Evolutionary conservation across 2,888 invertebrate genomes (phyloP).

Genomic region (Pristionchus arcanus): DNA sequence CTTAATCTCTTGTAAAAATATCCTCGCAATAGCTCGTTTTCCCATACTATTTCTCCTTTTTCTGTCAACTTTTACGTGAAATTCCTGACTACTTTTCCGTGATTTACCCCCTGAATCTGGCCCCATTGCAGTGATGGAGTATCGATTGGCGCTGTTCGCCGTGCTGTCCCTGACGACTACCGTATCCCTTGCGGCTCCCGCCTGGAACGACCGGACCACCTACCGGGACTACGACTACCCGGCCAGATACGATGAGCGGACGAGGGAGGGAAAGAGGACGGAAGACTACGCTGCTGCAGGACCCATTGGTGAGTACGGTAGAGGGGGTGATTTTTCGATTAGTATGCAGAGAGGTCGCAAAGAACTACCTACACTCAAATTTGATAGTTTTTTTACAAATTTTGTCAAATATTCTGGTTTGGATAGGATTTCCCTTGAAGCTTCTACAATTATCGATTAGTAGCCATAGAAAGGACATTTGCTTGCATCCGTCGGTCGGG

Average conservation of each 20-base stretch:
- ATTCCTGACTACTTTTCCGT: not conserved
- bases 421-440: no score
- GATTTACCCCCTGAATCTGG: no score
- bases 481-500: not conserved
- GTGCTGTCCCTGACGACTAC: constrained; percentile 13
- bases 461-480: not conserved
- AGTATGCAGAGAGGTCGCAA: not conserved
- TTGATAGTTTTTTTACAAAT: no score
- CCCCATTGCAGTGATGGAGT: constrained; percentile 19
- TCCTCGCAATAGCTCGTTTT: not conserved
- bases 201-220: constrained; percentile 16
- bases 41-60: not conserved
- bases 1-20: not conserved
- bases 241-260: not conserved
- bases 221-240: constrained; percentile 2
- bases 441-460: no score
- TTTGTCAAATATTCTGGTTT: no score
- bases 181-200: constrained; percentile 24
- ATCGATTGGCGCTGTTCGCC: constrained; percentile 1
- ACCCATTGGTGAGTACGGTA: constrained; percentile 24
- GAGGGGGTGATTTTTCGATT: not conserved
- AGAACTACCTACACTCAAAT: not conserved
- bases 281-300: not conserved
- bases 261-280: not conserved
- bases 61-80: not conserved